Base-by-base conservation (phyloP, 2,888 invertebrate genomes). In the Drosophila setosimentum region DNA sequence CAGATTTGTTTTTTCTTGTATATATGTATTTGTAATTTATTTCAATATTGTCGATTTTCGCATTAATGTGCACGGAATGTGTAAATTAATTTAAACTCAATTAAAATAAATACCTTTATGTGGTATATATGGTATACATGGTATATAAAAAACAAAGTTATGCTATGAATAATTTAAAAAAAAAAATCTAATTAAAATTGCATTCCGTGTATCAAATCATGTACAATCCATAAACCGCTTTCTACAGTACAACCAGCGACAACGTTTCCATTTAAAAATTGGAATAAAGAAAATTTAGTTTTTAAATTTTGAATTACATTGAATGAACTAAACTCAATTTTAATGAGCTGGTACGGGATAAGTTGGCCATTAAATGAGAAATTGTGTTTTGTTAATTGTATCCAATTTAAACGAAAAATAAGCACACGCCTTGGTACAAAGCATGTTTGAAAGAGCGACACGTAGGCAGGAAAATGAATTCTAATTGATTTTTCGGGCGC, bases 151-250 rank as follows among this genome's bases (percentile, higher is more conserved):
- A 67, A 55, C 24, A 18, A n/a, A 24, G 42, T 35, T 16, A 21
- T 37, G 30, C 21, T 11, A 27, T n/a, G n/a, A 13, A 40, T 37
- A 53, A 37, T n/a, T 27, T 29, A 27, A 35, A 32, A 42, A 55
- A 64, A 27, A 61, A 76, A 54, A 40, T 27, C 83, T 85, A 85
- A 86, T 89, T 89, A 86, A 89, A 73, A 85, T 89, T 85, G 80
- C 81, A 42, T 67, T 32, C 53, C 37, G 51, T 61, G 65, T 58
- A 64, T 59, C 59, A 61, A 63, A 64, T 21, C 45, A 21, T 21
- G 45, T 21, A 16, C 45, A 45, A 45, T 45, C 8, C 21, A 45
- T 16, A 16, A 21, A 4, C 21, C 45, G 21, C 16, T 16, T 45
- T 49, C 18, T 11, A 6, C 5, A 35, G 6, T 18, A 18, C 3